Evolutionary conservation across 2,888 invertebrate genomes (phyloP), one percentile per base, ranked within the genome.

Genomic region (Meteorus colon): DNA sequence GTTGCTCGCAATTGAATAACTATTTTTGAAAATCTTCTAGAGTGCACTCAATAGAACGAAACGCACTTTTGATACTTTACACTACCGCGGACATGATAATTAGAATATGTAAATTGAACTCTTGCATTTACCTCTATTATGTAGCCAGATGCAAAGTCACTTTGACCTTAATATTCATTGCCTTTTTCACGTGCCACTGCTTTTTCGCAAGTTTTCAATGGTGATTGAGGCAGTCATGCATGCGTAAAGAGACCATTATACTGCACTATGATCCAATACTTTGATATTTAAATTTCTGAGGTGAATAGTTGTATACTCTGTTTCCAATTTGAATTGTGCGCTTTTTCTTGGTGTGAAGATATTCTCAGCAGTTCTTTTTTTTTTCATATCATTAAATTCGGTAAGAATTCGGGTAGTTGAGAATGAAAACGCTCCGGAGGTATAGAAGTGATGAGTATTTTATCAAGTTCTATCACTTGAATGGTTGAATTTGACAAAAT

Each of bases 111-210:
- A 55, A 24, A 55, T 55, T 55, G 10, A 19, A 55, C 10, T 55
- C n/a, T 55, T 2, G n/a, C 10, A 24, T 24, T 55, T 24, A 19
- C 8, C 2, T 8, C 19, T 55, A 55, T 55, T 1, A 10, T 2
- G 6, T 19, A 24, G 12, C 19, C 19, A 48, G 16, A 6, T 19
- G 16, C 37, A 24, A 19, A 55, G 59, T n/a, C 29, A 59, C 41
- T 55, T 24, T 27, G 16, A 29, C 34, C 37, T 70, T 68, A 74
- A 59, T 67, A 24, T 68, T 41, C 29, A 45, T 60, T n/a, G 29
- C 16, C 24, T n/a, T 45, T 19, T 62, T 37, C 34, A 66, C 1
- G 51, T n/a, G n/a, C 37, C n/a, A 29, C 31, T 45, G 12, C 19
- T 8, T 19, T 19, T 19, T 0, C 19, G 16, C 19, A 55, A 19